phyloP scores from a whole-genome alignment of 2,797 vertebrate genomes.

The Psittacula derbiana region DNA sequence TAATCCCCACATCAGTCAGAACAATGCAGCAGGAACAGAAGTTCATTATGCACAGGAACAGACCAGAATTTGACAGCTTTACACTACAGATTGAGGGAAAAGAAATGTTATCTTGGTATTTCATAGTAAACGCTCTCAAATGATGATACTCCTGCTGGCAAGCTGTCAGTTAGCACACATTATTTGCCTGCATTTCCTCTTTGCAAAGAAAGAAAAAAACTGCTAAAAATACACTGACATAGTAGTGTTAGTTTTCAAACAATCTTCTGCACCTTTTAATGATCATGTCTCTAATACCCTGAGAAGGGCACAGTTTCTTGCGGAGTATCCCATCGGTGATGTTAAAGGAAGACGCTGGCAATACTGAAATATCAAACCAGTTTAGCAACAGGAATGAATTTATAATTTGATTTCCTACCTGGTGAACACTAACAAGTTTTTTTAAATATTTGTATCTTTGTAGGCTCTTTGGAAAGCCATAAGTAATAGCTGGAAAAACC shows the following conservation, averaged over 20 bases:
- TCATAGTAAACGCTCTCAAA: slow-evolving; percentile 39
- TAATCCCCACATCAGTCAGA: not conserved
- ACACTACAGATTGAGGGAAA: slow-evolving; percentile 29
- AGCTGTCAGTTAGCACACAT: not conserved
- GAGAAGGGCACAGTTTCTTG: not conserved
- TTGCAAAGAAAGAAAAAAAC: slow-evolving; percentile 26
- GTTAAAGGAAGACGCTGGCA: not conserved
- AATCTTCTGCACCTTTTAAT: not conserved
- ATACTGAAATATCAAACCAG: not conserved
- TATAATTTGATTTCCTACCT: not conserved
- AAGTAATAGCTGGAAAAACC: not conserved
- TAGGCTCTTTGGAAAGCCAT: not conserved
- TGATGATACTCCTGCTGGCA: slow-evolving; percentile 26
- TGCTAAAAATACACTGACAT: not conserved
- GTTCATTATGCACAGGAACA: slow-evolving; percentile 17
- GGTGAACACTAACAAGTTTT: not conserved
- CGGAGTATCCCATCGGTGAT: not conserved
- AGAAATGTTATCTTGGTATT: slow-evolving; percentile 31
- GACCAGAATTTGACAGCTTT: slow-evolving; percentile 48
- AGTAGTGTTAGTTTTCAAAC: not conserved
- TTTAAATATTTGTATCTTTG: not conserved
- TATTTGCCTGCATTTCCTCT: slow-evolving; percentile 9
- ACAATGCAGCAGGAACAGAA: not conserved
- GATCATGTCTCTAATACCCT: not conserved
- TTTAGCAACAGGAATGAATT: not conserved